A percentile compares a stretch with the other conserved stretches of the same genome.
Evolutionary conservation across 2,888 invertebrate genomes (phyloP).

Genomic region (Sinelater perroti): DNA sequence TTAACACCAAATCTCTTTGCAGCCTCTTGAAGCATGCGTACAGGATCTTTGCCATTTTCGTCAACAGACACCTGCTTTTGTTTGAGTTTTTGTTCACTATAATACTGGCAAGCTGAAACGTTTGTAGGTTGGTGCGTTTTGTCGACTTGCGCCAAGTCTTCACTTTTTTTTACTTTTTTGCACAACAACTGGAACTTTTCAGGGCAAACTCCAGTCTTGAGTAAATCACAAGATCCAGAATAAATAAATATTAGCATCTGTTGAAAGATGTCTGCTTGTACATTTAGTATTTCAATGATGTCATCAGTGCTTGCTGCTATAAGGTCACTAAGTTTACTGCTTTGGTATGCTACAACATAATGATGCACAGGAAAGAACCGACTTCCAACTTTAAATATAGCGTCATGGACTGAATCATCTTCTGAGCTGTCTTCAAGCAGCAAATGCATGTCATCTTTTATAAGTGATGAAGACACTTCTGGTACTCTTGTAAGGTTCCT

Average conservation of each 20-base stretch:
- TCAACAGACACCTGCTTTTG: background rate
- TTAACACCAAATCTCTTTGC: constrained; percentile 66
- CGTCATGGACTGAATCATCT: constrained; percentile 76
- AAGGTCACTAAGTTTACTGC: constrained; percentile 69
- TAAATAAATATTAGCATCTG: constrained; percentile 77
- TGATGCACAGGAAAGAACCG: constrained; percentile 75
- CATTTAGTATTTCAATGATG: constrained; percentile 63
- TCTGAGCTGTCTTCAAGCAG: constrained; percentile 71
- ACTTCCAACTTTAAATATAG: constrained; percentile 72
- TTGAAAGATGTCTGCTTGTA: constrained; percentile 73
- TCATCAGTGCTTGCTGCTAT: constrained; percentile 60
- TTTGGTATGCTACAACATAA: constrained; percentile 73
- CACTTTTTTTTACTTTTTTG: constrained; percentile 38
- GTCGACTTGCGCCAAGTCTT: constrained; percentile 26
- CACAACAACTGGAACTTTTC: constrained; percentile 44
- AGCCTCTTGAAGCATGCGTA: constrained; percentile 66
- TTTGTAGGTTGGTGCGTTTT: too few relatives aligned
- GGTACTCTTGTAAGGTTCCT: constrained; percentile 60
- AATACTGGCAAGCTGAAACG: constrained; percentile 65
- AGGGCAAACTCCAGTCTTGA: constrained; percentile 63
- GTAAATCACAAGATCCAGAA: constrained; percentile 71
- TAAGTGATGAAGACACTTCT: constrained; percentile 59
- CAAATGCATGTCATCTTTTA: constrained; percentile 64
- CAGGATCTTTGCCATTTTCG: constrained; percentile 60
- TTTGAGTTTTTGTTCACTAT: constrained; percentile 52